Evolutionary conservation across 2,113 vertebrate species (phyloP).

Genomic region (Urocynchramus pylzowi): DNA sequence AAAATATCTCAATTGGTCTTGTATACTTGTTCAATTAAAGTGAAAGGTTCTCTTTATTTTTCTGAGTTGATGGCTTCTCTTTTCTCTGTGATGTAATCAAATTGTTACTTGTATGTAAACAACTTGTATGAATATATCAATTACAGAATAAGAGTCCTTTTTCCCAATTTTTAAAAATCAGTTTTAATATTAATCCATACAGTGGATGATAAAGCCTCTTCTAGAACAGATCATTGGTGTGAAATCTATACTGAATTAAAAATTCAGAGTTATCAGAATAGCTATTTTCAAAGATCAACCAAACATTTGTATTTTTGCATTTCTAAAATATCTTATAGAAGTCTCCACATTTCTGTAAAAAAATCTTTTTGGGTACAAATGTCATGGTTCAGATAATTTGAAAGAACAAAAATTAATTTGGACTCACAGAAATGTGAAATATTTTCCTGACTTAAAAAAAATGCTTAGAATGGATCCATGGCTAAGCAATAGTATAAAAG

Average conservation of each 20-base stretch:
- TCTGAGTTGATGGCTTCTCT: neutral
- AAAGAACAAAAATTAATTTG: neutral
- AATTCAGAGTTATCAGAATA: neutral
- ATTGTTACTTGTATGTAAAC: neutral
- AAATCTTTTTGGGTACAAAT: neutral
- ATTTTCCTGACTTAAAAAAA: neutral
- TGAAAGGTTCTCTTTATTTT: neutral
- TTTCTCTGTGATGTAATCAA: neutral
- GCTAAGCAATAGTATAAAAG: neutral
- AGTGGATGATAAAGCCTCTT: neutral
- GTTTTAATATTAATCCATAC: neutral
- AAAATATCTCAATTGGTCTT: neutral
- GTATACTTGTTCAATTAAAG: neutral
- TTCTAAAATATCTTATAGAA: neutral
- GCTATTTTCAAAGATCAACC: neutral
- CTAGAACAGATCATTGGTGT: neutral
- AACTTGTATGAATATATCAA: neutral
- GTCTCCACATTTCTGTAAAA: neutral
- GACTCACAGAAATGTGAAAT: neutral
- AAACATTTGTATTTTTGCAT: neutral
- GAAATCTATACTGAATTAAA: neutral
- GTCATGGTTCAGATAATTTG: neutral
- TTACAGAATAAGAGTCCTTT: neutral
- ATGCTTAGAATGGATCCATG: neutral
- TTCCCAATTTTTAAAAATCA: neutral